These are phyloP conservation scores for Galagoides demidoff DNA, from an alignment of 2,797 vertebrate genomes.

Conservation along the genomic window DNA sequence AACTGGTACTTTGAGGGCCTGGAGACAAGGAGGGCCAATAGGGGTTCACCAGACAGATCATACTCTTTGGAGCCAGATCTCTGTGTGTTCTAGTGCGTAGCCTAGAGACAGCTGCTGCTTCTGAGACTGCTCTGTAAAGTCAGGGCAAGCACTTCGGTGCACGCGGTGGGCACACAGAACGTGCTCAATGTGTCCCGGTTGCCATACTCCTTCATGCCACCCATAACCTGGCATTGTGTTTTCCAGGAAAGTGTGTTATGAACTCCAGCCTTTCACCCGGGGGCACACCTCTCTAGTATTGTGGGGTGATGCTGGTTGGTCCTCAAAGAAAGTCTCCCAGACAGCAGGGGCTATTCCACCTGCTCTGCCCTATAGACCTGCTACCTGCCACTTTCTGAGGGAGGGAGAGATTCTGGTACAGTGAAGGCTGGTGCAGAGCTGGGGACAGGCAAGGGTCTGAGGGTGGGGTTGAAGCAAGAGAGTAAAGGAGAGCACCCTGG, in stretches of 20 bases:
- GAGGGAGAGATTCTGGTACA: background rate
- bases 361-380: no score
- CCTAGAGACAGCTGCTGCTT: background rate
- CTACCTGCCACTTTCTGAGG: background rate
- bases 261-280: background rate
- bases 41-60: background rate
- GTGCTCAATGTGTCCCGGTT: background rate
- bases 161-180: no score
- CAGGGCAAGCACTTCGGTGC: rapidly evolving
- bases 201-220: rapidly evolving
- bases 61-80: background rate
- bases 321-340: background rate
- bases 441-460: background rate
- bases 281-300: rapidly evolving
- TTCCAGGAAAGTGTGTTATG: background rate
- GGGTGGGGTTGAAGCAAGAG: rapidly evolving
- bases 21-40: rapidly evolving
- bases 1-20: background rate
- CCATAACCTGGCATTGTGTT: background rate
- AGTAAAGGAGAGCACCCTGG: background rate
- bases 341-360: background rate
- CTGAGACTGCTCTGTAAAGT: background rate
- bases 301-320: background rate
- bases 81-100: background rate
- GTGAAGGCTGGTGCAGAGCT: background rate